These are phyloP conservation scores for Ferrisia virgata DNA, from an alignment of 2,888 invertebrate species.

Conservation along the genomic window DNA sequence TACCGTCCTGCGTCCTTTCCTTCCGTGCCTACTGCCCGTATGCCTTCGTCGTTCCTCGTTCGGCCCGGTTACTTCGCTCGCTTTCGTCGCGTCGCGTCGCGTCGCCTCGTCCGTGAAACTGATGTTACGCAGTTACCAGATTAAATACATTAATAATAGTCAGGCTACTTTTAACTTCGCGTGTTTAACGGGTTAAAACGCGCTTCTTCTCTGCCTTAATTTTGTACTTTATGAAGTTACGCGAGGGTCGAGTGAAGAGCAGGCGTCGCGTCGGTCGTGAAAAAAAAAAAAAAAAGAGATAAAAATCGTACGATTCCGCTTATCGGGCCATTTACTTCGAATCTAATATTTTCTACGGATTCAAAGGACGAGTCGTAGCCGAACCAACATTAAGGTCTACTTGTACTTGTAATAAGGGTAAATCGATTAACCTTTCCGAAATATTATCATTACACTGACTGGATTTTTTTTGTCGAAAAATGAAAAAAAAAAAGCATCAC, in stretches of 20 bases:
- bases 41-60: background rate
- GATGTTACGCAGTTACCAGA: slow-evolving; percentile 26
- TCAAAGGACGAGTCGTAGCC: too few species aligned
- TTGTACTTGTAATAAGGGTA: too few species aligned
- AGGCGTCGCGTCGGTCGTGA: too few species aligned
- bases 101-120: slow-evolving; percentile 1
- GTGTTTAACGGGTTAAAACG: slow-evolving; percentile 34
- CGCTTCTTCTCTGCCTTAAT: background rate
- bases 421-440: too few species aligned
- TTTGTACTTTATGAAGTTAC: background rate
- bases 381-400: too few species aligned
- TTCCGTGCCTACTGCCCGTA: background rate
- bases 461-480: too few species aligned
- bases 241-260: too few species aligned
- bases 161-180: slow-evolving; percentile 34
- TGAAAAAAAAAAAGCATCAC: too few species aligned
- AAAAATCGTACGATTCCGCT: background rate
- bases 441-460: too few species aligned
- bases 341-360: too few species aligned
- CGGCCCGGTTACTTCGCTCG: too few species aligned
- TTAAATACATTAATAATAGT: slow-evolving; percentile 43
- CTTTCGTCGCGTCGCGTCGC: background rate
- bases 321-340: background rate
- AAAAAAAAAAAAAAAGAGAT: background rate
- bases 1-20: background rate